Evolutionary conservation across 2,888 invertebrate genomes (phyloP).

Genomic region (Caenorhabditis sp.): DNA sequence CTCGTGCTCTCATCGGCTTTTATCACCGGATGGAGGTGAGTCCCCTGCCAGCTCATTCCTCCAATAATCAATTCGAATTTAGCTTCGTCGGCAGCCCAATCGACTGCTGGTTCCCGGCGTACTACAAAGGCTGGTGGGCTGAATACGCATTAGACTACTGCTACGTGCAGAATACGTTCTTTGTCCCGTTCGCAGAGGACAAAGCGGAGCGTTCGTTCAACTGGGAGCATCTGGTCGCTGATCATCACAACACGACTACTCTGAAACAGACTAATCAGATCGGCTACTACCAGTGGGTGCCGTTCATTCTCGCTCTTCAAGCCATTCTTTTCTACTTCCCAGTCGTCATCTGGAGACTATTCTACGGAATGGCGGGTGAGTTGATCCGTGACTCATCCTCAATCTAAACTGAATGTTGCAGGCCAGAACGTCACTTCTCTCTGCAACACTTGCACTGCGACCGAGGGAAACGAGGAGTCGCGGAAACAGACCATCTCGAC

Average conservation of each 20-base stretch:
- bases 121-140: constrained; percentile 81
- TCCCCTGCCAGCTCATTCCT: neutral
- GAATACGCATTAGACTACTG: constrained; percentile 82
- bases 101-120: constrained; percentile 82
- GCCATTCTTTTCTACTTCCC: constrained; percentile 78
- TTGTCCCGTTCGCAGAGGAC: constrained; percentile 80
- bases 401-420: constrained; percentile 12
- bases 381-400: neutral
- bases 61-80: constrained; percentile 50
- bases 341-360: constrained; percentile 75
- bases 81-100: constrained; percentile 81
- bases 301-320: constrained; percentile 78
- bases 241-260: constrained; percentile 73
- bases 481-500: constrained; percentile 73
- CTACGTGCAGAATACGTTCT: constrained; percentile 82
- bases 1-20: constrained; percentile 81
- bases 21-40: constrained; percentile 80
- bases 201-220: constrained; percentile 71
- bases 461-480: constrained; percentile 76
- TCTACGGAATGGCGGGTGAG: constrained; percentile 69
- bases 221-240: constrained; percentile 74
- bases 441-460: constrained; percentile 75
- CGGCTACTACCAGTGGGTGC: constrained; percentile 79
- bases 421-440: constrained; percentile 77
- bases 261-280: constrained; percentile 79